These are phyloP conservation scores for Caenorhabditis japonica DNA, from an alignment of 2,888 invertebrate species.

Conservation along the genomic window DNA sequence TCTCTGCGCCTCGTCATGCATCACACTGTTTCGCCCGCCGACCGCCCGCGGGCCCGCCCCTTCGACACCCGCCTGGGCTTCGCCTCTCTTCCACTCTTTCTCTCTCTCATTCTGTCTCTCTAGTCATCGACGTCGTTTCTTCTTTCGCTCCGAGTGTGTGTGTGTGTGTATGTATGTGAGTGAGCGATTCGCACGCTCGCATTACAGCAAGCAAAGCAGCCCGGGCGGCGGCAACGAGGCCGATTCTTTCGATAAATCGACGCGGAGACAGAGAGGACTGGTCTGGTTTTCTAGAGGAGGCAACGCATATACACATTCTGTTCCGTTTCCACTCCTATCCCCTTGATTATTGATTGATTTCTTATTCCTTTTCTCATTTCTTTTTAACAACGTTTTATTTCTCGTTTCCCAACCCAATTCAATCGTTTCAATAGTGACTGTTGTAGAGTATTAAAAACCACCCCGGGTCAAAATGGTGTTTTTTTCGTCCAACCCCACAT, in stretches of 20 bases:
- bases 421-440: not conserved
- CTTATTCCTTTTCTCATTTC: not conserved
- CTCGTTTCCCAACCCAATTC: not conserved
- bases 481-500: conserved; percentile 56
- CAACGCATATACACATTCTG: conserved; percentile 14
- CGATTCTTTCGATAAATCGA: conserved; percentile 53
- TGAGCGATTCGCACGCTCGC: conserved; percentile 51
- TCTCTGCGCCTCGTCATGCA: conserved; percentile 18
- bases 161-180: conserved; percentile 1
- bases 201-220: conserved; percentile 47
- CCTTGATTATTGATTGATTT: not conserved
- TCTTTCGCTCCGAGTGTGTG: conserved; percentile 14
- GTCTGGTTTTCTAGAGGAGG: conserved; percentile 42
- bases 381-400: not conserved
- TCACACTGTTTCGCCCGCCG: not conserved
- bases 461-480: conserved; percentile 64
- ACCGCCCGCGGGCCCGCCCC: too few relatives aligned
- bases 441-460: conserved; percentile 61
- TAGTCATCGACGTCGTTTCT: conserved; percentile 13
- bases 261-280: conserved; percentile 36
- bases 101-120: conserved; percentile 14
- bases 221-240: conserved; percentile 34
- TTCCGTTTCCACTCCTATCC: not conserved
- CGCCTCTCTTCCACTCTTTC: conserved; percentile 17
- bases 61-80: conserved; percentile 14